Conservation (phyloP, 2,113 vertebrate genomes). For the Menidia beryllina region DNA sequence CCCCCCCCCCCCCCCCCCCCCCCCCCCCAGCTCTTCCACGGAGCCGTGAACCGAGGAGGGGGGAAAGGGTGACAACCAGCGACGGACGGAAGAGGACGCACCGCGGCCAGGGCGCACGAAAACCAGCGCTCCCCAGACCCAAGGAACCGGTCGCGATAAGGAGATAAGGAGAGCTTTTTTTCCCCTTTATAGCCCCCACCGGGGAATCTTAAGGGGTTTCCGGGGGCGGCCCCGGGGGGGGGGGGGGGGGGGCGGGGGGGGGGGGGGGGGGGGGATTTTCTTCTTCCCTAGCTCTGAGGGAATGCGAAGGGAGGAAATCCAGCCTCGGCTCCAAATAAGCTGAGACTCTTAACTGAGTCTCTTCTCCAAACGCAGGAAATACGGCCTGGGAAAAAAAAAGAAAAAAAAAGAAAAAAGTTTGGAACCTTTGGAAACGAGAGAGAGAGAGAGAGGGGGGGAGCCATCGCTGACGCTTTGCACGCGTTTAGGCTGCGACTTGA, state of each 20-base stretch:
- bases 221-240: constrained; percentile 40
- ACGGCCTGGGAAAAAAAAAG: constrained; percentile 69
- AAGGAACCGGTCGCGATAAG: constrained; percentile 46
- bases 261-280: too few species aligned
- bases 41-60: constrained; percentile 14
- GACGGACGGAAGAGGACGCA: constrained; percentile 77
- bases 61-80: constrained; percentile 68
- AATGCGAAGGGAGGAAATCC: constrained; percentile 72
- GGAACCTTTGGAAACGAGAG: constrained; percentile 56
- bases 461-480: constrained; percentile 52
- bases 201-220: constrained; percentile 28
- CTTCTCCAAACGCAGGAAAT: constrained; percentile 77
- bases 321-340: constrained; percentile 70
- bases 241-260: too few species aligned
- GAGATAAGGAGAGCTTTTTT: constrained; percentile 19
- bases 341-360: constrained; percentile 65
- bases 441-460: too few species aligned
- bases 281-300: constrained; percentile 49
- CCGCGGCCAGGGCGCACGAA: constrained; percentile 59
- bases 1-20: too few species aligned
- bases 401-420: constrained; percentile 68
- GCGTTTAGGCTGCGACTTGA: constrained; percentile 37
- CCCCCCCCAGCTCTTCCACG: constrained; percentile 13
- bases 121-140: constrained; percentile 59
- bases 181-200: constrained; percentile 23